Conservation (phyloP, 2,888 invertebrate genomes). For the Drosophila falleni region DNA sequence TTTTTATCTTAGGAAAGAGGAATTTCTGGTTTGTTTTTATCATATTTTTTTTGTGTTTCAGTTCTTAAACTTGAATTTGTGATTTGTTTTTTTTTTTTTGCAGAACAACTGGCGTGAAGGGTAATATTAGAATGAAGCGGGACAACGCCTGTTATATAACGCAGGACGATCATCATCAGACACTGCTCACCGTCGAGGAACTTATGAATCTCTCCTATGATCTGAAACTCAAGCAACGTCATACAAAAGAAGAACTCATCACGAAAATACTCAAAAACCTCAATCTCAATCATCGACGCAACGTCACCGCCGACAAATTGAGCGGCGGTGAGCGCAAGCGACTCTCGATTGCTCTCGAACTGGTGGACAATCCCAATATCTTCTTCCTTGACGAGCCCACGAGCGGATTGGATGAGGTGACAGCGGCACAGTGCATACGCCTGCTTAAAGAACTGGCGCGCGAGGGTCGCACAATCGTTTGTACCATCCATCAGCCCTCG, state of each 20-base stretch:
- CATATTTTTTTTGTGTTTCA: not conserved
- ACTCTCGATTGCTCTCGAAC: slow-evolving; percentile 92
- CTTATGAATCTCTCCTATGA: slow-evolving; percentile 92
- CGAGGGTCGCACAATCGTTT: slow-evolving; percentile 89
- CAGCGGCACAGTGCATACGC: slow-evolving; percentile 88
- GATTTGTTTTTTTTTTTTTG: not conserved
- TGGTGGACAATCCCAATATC: slow-evolving; percentile 93
- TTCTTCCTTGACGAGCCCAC: slow-evolving; percentile 95
- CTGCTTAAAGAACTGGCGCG: slow-evolving; percentile 87
- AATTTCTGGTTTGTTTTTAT: slow-evolving; percentile 3
- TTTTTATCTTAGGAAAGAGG: not conserved
- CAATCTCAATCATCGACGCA: slow-evolving; percentile 83
- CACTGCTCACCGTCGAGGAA: slow-evolving; percentile 90
- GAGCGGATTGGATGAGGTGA: slow-evolving; percentile 89
- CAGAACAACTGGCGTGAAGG: slow-evolving; percentile 89
- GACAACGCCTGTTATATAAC: slow-evolving; percentile 93
- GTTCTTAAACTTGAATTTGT: not conserved
- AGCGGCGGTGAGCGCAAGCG: slow-evolving; percentile 94
- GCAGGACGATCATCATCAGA: slow-evolving; percentile 91
- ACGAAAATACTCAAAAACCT: slow-evolving; percentile 83
- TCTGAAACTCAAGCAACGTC: slow-evolving; percentile 87
- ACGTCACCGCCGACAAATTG: slow-evolving; percentile 86
- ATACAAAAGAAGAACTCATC: slow-evolving; percentile 76
- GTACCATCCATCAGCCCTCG: slow-evolving; percentile 90
- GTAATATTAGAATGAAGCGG: slow-evolving; percentile 90